Conservation (phyloP, 2,888 invertebrate species). For the Harpalus rufipes region DNA sequence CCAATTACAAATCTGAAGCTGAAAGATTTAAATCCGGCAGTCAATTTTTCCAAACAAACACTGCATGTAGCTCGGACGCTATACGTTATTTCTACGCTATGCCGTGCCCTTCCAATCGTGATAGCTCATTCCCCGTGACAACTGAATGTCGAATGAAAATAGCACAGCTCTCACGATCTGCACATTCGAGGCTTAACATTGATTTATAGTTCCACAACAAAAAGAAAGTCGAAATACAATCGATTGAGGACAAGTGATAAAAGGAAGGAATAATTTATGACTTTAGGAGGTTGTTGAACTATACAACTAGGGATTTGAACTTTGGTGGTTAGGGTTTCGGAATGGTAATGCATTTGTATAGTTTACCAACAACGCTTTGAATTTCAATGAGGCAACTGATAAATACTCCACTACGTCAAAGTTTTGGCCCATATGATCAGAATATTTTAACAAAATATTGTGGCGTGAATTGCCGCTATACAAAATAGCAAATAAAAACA, state of each 20-base stretch:
- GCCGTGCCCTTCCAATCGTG: not conserved
- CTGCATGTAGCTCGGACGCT: not conserved
- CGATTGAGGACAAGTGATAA: slow-evolving; percentile 44
- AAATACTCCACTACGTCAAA: too few relatives aligned
- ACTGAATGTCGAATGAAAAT: not conserved
- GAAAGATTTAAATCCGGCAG: slow-evolving; percentile 14
- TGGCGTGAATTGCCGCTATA: too few relatives aligned
- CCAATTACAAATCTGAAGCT: not conserved
- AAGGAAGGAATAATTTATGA: slow-evolving; percentile 47
- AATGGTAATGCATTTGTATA: too few relatives aligned
- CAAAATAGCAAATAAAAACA: too few relatives aligned
- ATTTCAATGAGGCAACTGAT: too few relatives aligned
- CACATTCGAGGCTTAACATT: slow-evolving; percentile 17
- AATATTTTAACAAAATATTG: too few relatives aligned
- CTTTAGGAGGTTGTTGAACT: slow-evolving; percentile 41
- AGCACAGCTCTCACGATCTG: slow-evolving; percentile 4
- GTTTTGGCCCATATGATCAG: too few relatives aligned
- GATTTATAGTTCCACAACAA: slow-evolving; percentile 33
- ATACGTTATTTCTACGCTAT: too few relatives aligned
- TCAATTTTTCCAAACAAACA: slow-evolving; percentile 15
- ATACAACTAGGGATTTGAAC: not conserved
- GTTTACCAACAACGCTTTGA: too few relatives aligned
- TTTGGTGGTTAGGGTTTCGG: not conserved
- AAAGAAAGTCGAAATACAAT: slow-evolving; percentile 48
- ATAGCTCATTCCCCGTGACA: not conserved